phyloP scores from a whole-genome alignment of 2,113 vertebrate species.

The Diadophis punctatus region DNA sequence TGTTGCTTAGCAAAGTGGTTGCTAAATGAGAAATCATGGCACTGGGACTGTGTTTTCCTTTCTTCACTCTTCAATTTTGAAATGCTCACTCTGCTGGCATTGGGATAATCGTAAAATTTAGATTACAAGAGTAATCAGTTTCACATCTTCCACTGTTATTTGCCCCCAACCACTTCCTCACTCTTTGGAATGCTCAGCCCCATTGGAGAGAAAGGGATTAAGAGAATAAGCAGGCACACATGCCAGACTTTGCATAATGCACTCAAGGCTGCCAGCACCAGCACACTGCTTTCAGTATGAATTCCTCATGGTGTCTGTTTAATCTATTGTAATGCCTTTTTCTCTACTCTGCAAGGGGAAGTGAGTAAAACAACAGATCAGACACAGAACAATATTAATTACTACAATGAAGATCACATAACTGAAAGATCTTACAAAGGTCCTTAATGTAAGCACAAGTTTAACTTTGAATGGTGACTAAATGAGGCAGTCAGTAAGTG shows the following conservation, averaged over 20 bases:
- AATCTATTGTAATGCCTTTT: neutral
- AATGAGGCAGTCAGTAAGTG: neutral
- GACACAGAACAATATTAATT: neutral
- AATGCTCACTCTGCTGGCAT: neutral
- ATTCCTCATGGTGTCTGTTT: neutral
- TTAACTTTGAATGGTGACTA: neutral
- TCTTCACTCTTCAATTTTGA: neutral
- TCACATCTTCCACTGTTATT: neutral
- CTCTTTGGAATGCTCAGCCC: neutral
- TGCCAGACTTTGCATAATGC: neutral
- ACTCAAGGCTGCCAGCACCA: neutral
- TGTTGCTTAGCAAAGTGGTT: neutral
- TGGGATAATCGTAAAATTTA: neutral
- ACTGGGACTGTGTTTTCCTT: neutral
- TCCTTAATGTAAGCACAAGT: neutral
- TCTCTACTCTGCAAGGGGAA: neutral
- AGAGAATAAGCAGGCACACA: neutral
- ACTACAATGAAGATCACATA: neutral
- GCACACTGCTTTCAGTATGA: neutral
- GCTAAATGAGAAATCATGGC: neutral
- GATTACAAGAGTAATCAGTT: neutral
- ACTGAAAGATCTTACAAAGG: neutral
- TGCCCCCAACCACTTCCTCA: neutral
- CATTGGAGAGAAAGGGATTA: neutral
- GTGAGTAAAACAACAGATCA: neutral